A percentile compares a stretch with the other conserved stretches of the same genome.
Conservation (phyloP, 23 tunicate genomes). For the Aplidium turbinatum region DNA sequence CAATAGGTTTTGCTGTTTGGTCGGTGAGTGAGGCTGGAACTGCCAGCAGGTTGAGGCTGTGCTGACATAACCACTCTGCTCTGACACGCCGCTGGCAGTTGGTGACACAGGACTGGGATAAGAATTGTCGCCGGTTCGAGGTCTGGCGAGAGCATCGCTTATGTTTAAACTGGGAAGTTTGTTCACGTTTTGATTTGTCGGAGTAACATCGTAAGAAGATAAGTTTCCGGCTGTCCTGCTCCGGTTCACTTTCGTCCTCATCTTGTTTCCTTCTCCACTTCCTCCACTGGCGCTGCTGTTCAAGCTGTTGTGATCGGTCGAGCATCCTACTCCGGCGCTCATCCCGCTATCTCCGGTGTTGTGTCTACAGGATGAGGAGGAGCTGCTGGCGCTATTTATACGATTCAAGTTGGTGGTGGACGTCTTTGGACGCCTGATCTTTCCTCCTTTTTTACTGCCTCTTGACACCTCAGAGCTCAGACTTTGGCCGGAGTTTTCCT, state of each 20-base stretch:
- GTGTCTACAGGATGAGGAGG: slow-evolving; percentile 74
- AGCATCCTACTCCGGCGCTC: slow-evolving; percentile 88
- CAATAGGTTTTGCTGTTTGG: slow-evolving; percentile 11
- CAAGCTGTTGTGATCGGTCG: slow-evolving; percentile 76
- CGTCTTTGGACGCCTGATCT: slow-evolving; percentile 29
- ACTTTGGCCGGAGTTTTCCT: no score
- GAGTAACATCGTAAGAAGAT: slow-evolving; percentile 11
- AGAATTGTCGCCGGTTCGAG: slow-evolving; percentile 15
- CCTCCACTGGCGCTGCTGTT: slow-evolving; percentile 66
- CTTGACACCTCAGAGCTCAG: no score
- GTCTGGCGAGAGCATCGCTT: neutral
- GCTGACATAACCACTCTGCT: slow-evolving; percentile 66
- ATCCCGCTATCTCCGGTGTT: slow-evolving; percentile 92
- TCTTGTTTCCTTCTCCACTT: slow-evolving; percentile 17
- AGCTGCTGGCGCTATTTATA: slow-evolving; percentile 55
- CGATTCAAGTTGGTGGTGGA: slow-evolving; percentile 25
- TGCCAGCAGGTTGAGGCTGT: slow-evolving; percentile 76
- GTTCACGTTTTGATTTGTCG: neutral
- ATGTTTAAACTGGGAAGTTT: neutral
- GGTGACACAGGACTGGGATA: slow-evolving; percentile 55
- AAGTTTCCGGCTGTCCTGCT: slow-evolving; percentile 58
- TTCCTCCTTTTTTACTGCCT: slow-evolving; percentile 2
- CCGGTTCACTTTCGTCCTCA: slow-evolving; percentile 10
- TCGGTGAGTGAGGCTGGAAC: slow-evolving; percentile 25
- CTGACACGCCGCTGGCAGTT: slow-evolving; percentile 58